These are phyloP conservation scores for Dorcus parallelipipedus DNA, from an alignment of 2,888 invertebrate species.

Conservation along the genomic window DNA sequence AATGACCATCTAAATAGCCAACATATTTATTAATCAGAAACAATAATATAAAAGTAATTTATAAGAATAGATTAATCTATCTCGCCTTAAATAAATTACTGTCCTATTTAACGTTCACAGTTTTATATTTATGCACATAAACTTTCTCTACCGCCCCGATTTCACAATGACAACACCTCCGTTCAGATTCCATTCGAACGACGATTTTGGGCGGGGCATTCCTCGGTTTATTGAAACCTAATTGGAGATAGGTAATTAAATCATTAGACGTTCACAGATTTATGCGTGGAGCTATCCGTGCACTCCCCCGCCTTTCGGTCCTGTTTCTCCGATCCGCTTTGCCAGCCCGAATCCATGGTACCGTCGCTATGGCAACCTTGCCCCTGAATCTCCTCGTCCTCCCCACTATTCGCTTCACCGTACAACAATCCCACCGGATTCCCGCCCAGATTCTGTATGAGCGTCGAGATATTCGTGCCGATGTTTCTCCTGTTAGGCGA, in stretches of 20 bases:
- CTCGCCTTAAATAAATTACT: slow-evolving; percentile 16
- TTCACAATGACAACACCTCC: background rate
- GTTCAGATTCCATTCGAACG: background rate
- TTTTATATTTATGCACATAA: background rate
- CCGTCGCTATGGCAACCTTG: slow-evolving; percentile 47
- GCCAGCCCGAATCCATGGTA: slow-evolving; percentile 69
- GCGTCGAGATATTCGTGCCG: slow-evolving; percentile 50
- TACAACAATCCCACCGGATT: slow-evolving; percentile 49
- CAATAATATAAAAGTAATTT: slow-evolving; percentile 19
- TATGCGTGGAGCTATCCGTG: slow-evolving; percentile 30
- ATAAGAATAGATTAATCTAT: slow-evolving; percentile 21
- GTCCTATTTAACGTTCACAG: background rate
- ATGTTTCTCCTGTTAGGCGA: slow-evolving; percentile 41
- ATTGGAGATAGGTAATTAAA: slow-evolving; percentile 1
- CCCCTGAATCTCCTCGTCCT: slow-evolving; percentile 43
- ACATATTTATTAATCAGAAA: slow-evolving; percentile 17
- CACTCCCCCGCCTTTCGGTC: slow-evolving; percentile 38
- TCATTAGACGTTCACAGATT: slow-evolving; percentile 41
- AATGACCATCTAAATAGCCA: slow-evolving; percentile 3
- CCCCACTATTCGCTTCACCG: slow-evolving; percentile 43
- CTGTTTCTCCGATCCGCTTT: slow-evolving; percentile 63
- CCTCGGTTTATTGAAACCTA: too few species aligned
- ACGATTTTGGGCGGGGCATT: background rate
- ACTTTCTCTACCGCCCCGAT: too few species aligned
- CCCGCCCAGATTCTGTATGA: slow-evolving; percentile 51